A percentile compares a stretch with the other conserved stretches of the same genome.
These are phyloP conservation scores for Labeo catla DNA, from an alignment of 2,113 vertebrate genomes.

Conservation along the genomic window DNA sequence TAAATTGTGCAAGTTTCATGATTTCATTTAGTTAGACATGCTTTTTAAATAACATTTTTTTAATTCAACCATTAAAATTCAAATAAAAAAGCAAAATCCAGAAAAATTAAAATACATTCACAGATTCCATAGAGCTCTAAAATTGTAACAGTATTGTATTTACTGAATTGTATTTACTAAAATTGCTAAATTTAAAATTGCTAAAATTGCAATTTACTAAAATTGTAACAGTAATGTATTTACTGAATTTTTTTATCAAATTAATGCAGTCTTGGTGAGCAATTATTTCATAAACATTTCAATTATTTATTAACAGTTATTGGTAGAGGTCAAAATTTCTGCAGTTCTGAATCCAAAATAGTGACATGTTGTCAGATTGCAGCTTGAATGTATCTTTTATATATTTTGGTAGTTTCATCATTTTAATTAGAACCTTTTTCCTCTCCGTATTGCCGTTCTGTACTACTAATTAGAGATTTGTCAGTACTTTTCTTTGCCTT, in stretches of 20 bases:
- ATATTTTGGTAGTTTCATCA: not conserved
- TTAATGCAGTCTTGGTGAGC: not conserved
- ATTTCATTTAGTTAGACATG: too few relatives aligned
- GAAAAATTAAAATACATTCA: too few relatives aligned
- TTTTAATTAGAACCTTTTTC: not conserved
- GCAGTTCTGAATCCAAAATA: not conserved
- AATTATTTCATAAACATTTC: too few relatives aligned
- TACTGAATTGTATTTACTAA: too few relatives aligned
- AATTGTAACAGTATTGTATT: not conserved
- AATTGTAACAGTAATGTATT: not conserved
- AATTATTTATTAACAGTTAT: not conserved
- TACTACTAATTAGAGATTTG: conserved; percentile 30
- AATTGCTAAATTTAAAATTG: too few relatives aligned
- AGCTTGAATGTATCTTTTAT: not conserved
- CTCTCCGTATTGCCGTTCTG: not conserved
- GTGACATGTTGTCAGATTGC: not conserved
- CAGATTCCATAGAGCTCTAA: too few relatives aligned
- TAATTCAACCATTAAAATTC: too few relatives aligned
- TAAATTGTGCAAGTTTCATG: too few relatives aligned
- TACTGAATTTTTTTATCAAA: not conserved
- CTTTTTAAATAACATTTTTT: too few relatives aligned
- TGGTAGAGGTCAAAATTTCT: not conserved
- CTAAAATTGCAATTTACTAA: too few relatives aligned
- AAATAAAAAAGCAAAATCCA: too few relatives aligned
- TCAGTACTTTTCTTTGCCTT: conserved; percentile 19